Percentiles rank a stretch among this genome's conserved stretches.
Evolutionary conservation across 2,888 invertebrate species (phyloP).

Genomic region (Cephus sareptanus): DNA sequence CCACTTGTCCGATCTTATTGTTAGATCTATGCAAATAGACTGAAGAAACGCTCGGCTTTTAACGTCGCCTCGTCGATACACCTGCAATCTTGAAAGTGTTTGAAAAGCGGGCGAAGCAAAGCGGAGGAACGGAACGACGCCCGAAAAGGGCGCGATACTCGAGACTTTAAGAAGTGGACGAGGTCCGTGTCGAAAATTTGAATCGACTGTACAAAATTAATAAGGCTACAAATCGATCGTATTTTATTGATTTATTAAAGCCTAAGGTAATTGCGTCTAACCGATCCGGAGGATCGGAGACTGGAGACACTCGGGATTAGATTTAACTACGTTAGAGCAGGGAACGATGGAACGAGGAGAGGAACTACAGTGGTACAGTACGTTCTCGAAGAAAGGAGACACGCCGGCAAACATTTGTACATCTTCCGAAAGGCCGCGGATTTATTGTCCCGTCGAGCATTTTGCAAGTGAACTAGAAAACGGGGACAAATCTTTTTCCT

Average conservation of each 20-base stretch:
- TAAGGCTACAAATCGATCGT: no score
- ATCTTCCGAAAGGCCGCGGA: conserved; percentile 16
- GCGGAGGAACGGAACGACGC: not conserved
- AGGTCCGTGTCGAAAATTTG: no score
- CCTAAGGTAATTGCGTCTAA: no score
- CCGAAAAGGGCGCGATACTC: not conserved
- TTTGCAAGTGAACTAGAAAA: not conserved
- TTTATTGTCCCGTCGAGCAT: conserved; percentile 10
- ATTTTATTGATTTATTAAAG: no score
- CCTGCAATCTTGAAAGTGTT: conserved; percentile 15
- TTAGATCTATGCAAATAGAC: conserved; percentile 61
- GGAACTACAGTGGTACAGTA: no score
- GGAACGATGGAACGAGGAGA: no score
- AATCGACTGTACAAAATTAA: no score
- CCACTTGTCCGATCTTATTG: conserved; percentile 56
- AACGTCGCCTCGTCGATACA: conserved; percentile 29
- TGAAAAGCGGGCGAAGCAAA: not conserved
- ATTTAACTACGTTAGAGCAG: not conserved
- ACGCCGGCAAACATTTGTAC: conserved; percentile 30
- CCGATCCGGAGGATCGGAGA: no score
- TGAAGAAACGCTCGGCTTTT: conserved; percentile 32
- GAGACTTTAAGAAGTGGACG: not conserved
- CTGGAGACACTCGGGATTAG: no score
- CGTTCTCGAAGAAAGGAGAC: conserved; percentile 13
- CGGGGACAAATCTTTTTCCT: conserved; percentile 23